Percentiles rank a stretch among this genome's conserved stretches.
Conservation (phyloP, 2,797 vertebrate species). For the Chromis chromis region DNA sequence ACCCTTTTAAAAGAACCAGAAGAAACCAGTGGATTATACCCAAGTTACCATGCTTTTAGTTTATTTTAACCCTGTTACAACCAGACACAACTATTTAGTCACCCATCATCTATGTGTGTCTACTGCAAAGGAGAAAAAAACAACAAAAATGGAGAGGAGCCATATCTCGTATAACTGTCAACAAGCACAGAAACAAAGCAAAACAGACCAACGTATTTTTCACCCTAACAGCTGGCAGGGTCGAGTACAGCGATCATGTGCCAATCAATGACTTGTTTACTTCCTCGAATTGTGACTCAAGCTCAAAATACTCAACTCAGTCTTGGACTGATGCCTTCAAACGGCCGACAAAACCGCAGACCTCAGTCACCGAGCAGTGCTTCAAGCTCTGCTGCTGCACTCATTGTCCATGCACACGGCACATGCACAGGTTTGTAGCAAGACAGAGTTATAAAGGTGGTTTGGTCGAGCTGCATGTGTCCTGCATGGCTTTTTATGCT, state of each 20-base stretch:
- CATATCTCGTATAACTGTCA: background rate
- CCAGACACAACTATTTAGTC: background rate
- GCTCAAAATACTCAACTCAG: conserved; percentile 38
- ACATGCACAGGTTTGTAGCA: background rate
- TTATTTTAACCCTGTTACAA: background rate
- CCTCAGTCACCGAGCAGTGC: background rate
- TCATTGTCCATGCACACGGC: background rate
- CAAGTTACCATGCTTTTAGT: background rate
- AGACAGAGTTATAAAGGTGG: background rate
- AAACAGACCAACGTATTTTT: conserved; percentile 23
- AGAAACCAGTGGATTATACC: no score
- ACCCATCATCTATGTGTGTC: background rate
- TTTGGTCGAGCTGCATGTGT: background rate
- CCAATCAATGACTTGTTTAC: conserved; percentile 59
- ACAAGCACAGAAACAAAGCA: background rate
- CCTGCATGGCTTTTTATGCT: background rate
- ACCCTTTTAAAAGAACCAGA: no score
- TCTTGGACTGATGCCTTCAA: conserved; percentile 8
- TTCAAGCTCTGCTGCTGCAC: conserved; percentile 22
- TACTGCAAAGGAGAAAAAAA: background rate
- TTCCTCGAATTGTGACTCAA: conserved; percentile 54
- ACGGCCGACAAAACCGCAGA: conserved; percentile 23
- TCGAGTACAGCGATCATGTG: conserved; percentile 7
- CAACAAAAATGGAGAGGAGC: no score
- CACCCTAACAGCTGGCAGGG: background rate